Evolutionary conservation across 2,888 invertebrate species (phyloP), one percentile per base, ranked within the genome.

Genomic region (Oscheius sp.): DNA sequence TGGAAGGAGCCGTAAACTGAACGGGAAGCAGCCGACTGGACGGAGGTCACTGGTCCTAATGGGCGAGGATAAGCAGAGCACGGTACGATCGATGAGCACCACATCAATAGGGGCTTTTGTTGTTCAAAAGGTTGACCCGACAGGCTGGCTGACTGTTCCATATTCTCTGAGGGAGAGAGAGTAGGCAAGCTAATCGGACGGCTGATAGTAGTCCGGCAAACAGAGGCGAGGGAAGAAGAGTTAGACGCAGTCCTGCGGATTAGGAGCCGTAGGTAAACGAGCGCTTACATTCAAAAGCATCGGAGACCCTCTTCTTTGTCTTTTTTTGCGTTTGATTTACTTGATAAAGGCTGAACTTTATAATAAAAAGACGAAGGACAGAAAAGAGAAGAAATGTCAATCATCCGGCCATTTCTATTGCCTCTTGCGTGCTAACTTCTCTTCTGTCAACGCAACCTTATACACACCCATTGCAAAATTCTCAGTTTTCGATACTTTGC

Each of bases 181-280:
- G 13, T 16, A 43, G 41, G 43, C 18, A 41, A 43, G 21, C 61
- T 43, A 43, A 61, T 43, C n/a, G 25, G 61, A 43, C 49, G 21
- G 49, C 58, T 58, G 58, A 58, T 58, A 58, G 58, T 43, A 61
- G 61, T 43, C 45, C 45, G 16, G 61, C 61, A 61, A 61, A 61
- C 61, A 61, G 41, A n/a, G n/a, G 43, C 25, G 56, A 35, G 35
- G 35, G 35, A 35, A 35, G 35, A 35, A 35, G 35, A 35, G 35
- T 35, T 35, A 55, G 58, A 58, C 58, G 29, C 29, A 12, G 29
- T 58, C 58, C 58, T 27, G 58, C 58, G 58, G 58, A 58, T 58
- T 58, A 58, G 58, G 35, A 29, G 25, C 35, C 58, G 13, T 27
- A 58, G 58, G 58, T 58, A 58, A 58, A 58, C 58, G 58, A 58